phyloP scores from a whole-genome alignment of 2,113 vertebrate species.

The Paracanthobrama guichenoti region DNA sequence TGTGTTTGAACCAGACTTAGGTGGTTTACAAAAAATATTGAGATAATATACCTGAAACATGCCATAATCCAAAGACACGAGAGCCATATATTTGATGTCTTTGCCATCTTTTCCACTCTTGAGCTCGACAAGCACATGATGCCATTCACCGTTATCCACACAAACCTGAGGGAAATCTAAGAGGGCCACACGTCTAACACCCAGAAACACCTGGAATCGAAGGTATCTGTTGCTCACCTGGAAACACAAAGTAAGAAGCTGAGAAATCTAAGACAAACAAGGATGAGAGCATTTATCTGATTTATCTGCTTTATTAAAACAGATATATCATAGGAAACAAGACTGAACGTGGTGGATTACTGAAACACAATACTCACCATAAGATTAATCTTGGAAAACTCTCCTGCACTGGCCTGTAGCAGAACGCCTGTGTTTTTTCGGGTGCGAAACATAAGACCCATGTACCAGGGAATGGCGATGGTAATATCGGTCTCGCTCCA shows the following conservation, averaged over 20 bases:
- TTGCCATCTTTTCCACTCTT: conserved; percentile 87
- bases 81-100: conserved; percentile 84
- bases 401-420: conserved; percentile 80
- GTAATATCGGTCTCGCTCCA: conserved; percentile 85
- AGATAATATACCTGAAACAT: conserved; percentile 70
- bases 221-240: conserved; percentile 78
- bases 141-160: conserved; percentile 84
- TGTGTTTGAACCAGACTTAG: background rate
- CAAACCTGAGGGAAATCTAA: conserved; percentile 74
- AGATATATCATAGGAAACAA: background rate
- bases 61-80: conserved; percentile 85
- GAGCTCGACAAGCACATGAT: conserved; percentile 84
- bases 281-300: background rate
- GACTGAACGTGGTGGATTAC: background rate
- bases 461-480: conserved; percentile 86
- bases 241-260: background rate
- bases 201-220: conserved; percentile 81
- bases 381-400: conserved; percentile 79
- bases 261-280: background rate
- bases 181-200: conserved; percentile 70
- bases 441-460: conserved; percentile 90
- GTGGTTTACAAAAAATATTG: background rate
- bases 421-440: conserved; percentile 77
- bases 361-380: conserved; percentile 72
- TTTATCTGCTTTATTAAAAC: background rate